A percentile compares a stretch with the other conserved stretches of the same genome.
phyloP scores from a whole-genome alignment of 2,888 invertebrate species.

The Drosophila meridiana region DNA sequence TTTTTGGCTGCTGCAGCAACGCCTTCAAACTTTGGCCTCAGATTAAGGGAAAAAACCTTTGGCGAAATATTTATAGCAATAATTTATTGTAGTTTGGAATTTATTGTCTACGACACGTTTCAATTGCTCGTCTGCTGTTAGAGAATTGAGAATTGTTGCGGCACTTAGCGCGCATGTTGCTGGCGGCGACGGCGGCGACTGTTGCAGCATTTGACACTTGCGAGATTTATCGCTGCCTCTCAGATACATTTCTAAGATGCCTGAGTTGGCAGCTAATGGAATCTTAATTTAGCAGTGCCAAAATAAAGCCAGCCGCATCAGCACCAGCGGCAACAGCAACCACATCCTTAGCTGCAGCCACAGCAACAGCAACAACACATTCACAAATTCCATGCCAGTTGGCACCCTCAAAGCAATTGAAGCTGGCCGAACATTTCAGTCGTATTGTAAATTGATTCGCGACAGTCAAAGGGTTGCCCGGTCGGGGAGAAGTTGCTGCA shows the following conservation, averaged over 20 bases:
- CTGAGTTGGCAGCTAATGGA: constrained; percentile 82
- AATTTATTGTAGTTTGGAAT: constrained; percentile 80
- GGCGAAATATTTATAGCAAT: constrained; percentile 78
- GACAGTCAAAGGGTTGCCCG: constrained; percentile 47
- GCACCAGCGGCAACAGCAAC: constrained; percentile 27
- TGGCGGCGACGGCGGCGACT: constrained; percentile 56
- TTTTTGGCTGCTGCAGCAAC: constrained; percentile 36
- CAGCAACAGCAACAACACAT: constrained; percentile 49
- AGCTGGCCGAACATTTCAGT: constrained; percentile 52
- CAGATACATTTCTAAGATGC: constrained; percentile 83
- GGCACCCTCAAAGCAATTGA: constrained; percentile 73
- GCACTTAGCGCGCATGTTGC: constrained; percentile 73
- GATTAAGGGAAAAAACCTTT: constrained; percentile 59
- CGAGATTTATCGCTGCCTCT: constrained; percentile 83
- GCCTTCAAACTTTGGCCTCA: constrained; percentile 63
- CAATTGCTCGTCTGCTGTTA: constrained; percentile 78
- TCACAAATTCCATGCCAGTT: constrained; percentile 75
- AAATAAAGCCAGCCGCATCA: constrained; percentile 70
- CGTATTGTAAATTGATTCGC: constrained; percentile 80
- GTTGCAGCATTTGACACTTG: constrained; percentile 83
- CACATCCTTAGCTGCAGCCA: constrained; percentile 24
- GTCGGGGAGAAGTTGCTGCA: constrained; percentile 14
- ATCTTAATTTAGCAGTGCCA: constrained; percentile 84
- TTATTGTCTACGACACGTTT: constrained; percentile 82
- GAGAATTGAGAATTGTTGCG: constrained; percentile 72